phyloP scores from a whole-genome alignment of 2,113 vertebrate genomes.

The Tenrec ecaudatus region DNA sequence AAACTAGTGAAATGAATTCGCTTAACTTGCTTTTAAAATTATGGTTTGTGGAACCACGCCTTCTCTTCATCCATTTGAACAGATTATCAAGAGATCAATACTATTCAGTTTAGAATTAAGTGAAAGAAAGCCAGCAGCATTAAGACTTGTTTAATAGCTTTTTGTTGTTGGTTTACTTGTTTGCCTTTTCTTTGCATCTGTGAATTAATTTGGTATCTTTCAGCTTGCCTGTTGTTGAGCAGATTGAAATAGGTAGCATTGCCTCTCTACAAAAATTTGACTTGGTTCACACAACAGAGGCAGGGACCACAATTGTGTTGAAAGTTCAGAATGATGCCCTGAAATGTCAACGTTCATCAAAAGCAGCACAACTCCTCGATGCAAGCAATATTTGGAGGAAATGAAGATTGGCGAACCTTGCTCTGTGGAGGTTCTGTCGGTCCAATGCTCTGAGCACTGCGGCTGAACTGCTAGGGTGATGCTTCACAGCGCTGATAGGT shows the following conservation, averaged over 20 bases:
- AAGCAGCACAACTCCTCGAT: neutral
- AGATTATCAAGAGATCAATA: neutral
- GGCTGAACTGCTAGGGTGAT: neutral
- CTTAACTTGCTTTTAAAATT: neutral
- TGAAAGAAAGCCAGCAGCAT: neutral
- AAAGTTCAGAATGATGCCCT: constrained; percentile 33
- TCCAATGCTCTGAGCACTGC: neutral
- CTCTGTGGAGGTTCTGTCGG: neutral
- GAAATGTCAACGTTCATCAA: neutral
- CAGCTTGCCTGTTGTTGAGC: neutral
- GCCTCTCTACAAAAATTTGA: neutral
- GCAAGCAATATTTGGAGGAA: neutral
- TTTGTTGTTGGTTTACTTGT: neutral
- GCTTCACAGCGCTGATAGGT: constrained; percentile 19
- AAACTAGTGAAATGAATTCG: neutral
- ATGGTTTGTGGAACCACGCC: neutral
- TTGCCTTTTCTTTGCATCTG: neutral
- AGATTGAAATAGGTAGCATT: neutral
- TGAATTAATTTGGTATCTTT: neutral
- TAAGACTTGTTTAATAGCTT: neutral
- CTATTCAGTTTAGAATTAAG: neutral
- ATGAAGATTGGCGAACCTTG: neutral
- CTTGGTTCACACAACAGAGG: neutral
- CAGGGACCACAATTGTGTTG: neutral
- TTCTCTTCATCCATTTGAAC: neutral